phyloP scores from a whole-genome alignment of 2,113 vertebrate species.

The Numida meleagris region DNA sequence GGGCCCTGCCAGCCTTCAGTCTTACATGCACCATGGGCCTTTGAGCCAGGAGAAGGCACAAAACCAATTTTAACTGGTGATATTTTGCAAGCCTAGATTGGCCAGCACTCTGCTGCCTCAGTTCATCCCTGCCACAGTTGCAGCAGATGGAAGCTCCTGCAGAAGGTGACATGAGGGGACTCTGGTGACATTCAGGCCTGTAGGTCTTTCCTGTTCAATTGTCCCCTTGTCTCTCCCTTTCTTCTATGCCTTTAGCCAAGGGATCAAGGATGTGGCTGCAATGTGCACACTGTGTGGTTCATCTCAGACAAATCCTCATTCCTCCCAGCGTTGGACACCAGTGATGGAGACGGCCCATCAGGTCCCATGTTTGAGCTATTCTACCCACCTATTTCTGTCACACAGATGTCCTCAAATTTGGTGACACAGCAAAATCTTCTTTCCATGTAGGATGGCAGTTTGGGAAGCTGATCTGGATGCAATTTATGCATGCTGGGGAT shows the following conservation, averaged over 20 bases:
- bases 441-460: not conserved
- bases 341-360: not conserved
- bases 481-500: not conserved
- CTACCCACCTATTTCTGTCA: not conserved
- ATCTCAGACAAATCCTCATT: not conserved
- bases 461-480: accelerated
- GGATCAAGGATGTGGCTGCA: not conserved
- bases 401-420: not conserved
- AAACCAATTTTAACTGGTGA: not conserved
- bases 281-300: too few relatives aligned
- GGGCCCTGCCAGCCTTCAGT: not conserved
- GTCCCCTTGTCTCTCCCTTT: not conserved
- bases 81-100: not conserved
- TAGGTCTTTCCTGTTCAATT: not conserved
- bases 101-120: not conserved
- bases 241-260: not conserved
- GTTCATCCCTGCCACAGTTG: not conserved
- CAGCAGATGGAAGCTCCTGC: not conserved
- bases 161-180: not conserved
- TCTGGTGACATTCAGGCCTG: not conserved
- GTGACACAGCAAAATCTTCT: accelerated
- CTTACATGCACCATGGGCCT: not conserved
- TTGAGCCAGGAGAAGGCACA: not conserved
- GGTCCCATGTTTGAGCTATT: not conserved
- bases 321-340: not conserved